Conservation (phyloP, 2,888 invertebrate genomes). For the Heteromyza rotundicornis region DNA sequence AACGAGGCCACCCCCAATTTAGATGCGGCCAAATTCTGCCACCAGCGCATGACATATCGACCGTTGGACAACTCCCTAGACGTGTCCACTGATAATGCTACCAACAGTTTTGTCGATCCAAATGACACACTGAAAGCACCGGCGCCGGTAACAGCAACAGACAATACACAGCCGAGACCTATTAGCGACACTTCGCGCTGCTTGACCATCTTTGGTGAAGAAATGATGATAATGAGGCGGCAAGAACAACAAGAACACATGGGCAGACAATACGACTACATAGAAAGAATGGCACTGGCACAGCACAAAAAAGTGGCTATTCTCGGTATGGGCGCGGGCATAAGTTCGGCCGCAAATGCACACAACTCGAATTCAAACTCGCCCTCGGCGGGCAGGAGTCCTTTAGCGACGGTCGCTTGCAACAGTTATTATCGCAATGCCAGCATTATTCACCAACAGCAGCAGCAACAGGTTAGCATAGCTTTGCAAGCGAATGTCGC, state of each 20-base stretch:
- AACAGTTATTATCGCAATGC: constrained; percentile 53
- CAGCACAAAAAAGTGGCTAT: constrained; percentile 51
- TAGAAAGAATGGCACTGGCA: no score
- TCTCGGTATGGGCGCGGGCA: constrained; percentile 39
- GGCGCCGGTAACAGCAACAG: no score
- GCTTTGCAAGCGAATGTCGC: no score
- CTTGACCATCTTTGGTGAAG: constrained; percentile 31
- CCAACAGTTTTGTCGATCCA: constrained; percentile 37
- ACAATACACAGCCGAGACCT: no score
- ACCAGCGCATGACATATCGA: constrained; percentile 39
- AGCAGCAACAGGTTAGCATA: constrained; percentile 25
- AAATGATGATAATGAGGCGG: no score
- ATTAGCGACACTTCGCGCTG: constrained; percentile 26
- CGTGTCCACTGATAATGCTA: constrained; percentile 39
- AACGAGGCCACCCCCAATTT: constrained; percentile 55
- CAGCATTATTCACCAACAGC: constrained; percentile 41
- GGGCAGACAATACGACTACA: no score
- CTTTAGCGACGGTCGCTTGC: constrained; percentile 56
- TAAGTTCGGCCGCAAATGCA: constrained; percentile 6
- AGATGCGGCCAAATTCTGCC: constrained; percentile 48
- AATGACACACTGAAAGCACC: constrained; percentile 41
- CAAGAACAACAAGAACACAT: no score
- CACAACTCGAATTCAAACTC: constrained; percentile 44
- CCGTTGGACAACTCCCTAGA: constrained; percentile 43
- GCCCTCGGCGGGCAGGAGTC: constrained; percentile 50